Percentiles rank a stretch among this genome's conserved stretches.
phyloP scores from a whole-genome alignment of 2,113 vertebrate genomes.

The Chrysochloris asiatica region DNA sequence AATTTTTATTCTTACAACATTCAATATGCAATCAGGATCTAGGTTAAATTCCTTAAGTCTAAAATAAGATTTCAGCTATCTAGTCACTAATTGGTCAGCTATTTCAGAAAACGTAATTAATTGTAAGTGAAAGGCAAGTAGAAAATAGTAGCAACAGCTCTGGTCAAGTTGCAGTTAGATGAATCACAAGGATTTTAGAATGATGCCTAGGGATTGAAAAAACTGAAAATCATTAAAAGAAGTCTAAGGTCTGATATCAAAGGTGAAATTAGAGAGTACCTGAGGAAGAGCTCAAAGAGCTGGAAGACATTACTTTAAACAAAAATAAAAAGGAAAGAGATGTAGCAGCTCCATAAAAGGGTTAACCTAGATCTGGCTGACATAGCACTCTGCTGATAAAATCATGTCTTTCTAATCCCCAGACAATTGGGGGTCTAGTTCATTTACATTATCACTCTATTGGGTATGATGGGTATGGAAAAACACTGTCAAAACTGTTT shows the following conservation, averaged over 20 bases:
- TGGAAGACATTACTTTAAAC: background rate
- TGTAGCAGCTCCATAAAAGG: background rate
- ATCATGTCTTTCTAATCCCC: background rate
- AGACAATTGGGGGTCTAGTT: background rate
- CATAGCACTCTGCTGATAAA: background rate
- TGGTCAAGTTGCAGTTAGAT: background rate
- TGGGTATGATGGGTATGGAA: background rate
- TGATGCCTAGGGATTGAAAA: background rate
- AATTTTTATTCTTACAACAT: slow-evolving; percentile 45
- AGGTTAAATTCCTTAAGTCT: slow-evolving; percentile 14
- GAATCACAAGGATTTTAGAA: slow-evolving; percentile 38
- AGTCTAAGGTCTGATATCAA: background rate
- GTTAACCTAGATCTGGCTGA: background rate
- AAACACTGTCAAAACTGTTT: background rate
- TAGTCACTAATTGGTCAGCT: background rate
- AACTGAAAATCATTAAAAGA: slow-evolving; percentile 12
- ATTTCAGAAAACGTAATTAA: slow-evolving; percentile 19
- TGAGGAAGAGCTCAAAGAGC: slow-evolving; percentile 23
- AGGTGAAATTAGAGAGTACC: slow-evolving; percentile 30
- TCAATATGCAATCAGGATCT: slow-evolving; percentile 3
- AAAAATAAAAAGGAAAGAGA: slow-evolving; percentile 21
- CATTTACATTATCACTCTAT: slow-evolving; percentile 2
- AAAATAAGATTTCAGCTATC: slow-evolving; percentile 24
- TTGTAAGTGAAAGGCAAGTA: slow-evolving; percentile 1
- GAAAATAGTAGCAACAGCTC: background rate